phyloP scores from a whole-genome alignment of 2,113 vertebrate species.

The Microtus oregoni region DNA sequence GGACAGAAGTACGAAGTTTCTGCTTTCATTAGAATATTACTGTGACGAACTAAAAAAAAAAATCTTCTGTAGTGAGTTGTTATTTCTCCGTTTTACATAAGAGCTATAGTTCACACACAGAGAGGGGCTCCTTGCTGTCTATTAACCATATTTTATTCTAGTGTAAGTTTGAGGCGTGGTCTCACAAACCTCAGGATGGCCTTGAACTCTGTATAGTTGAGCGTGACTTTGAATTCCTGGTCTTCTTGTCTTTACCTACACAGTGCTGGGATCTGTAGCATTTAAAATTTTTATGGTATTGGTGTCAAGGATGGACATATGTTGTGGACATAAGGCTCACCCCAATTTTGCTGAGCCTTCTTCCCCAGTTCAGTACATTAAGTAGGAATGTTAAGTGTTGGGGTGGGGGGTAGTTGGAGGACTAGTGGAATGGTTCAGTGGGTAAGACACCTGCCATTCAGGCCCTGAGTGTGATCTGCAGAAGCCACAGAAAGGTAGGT shows the following conservation, averaged over 20 bases:
- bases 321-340: neutral
- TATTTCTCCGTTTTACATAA: conserved; percentile 16
- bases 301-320: neutral
- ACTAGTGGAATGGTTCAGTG: neutral
- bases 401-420: too few species aligned
- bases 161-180: neutral
- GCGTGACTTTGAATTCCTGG: too few species aligned
- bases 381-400: neutral
- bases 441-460: neutral
- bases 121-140: neutral
- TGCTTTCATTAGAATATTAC: neutral
- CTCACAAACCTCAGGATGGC: neutral
- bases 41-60: neutral
- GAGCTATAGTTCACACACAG: neutral
- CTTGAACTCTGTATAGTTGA: neutral
- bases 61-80: conserved; percentile 13
- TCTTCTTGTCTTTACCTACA: neutral
- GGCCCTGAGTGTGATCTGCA: neutral
- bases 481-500: neutral
- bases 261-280: neutral
- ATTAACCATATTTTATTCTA: neutral
- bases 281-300: conserved; percentile 21
- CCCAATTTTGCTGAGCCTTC: neutral
- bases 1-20: neutral
- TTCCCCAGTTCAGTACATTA: neutral